Conservation (phyloP, 2,113 vertebrate genomes). For the Aleadryas rufinucha region DNA sequence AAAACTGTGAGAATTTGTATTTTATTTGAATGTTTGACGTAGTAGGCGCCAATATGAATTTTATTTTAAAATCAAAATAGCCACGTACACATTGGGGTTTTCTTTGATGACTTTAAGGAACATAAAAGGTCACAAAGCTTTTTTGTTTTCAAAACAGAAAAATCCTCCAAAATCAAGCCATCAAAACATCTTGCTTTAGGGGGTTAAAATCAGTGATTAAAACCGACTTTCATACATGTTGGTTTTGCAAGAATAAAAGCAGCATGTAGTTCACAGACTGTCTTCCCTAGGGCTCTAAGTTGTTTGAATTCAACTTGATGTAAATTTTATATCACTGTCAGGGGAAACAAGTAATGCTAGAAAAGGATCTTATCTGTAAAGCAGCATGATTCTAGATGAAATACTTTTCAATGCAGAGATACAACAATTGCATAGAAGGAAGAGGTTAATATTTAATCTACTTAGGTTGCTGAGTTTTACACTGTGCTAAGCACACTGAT, state of each 20-base stretch:
- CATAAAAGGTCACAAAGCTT: neutral
- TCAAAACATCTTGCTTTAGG: neutral
- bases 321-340: neutral
- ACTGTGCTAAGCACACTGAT: neutral
- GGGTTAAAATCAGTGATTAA: neutral
- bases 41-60: constrained; percentile 9
- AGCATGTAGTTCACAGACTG: neutral
- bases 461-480: neutral
- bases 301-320: neutral
- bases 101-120: neutral
- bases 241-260: neutral
- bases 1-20: constrained; percentile 37
- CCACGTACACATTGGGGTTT: neutral
- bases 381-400: rapidly evolving
- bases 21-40: constrained; percentile 26
- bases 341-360: neutral
- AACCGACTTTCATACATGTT: neutral
- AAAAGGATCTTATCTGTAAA: neutral
- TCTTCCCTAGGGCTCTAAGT: neutral
- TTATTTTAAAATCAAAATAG: constrained; percentile 41
- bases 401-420: neutral
- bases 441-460: neutral
- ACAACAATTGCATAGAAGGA: neutral
- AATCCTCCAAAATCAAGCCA: neutral
- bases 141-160: neutral